phyloP scores from a whole-genome alignment of 2,797 vertebrate genomes.

The Alectoris magna region DNA sequence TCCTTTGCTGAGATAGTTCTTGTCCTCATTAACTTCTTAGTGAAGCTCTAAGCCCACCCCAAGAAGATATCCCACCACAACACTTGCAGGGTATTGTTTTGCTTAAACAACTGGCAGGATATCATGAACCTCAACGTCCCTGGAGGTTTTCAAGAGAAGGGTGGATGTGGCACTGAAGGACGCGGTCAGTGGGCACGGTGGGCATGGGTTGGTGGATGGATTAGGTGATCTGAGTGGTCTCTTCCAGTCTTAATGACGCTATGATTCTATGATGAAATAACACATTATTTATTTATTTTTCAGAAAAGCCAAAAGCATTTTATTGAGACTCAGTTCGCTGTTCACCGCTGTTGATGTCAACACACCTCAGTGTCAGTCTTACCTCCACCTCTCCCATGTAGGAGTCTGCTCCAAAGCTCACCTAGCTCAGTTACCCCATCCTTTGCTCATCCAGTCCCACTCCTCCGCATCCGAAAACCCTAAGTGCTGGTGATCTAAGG shows the following conservation, averaged over 20 bases:
- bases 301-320: not conserved
- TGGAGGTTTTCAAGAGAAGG: no score
- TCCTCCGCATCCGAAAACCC: not conserved
- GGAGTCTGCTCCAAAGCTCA: not conserved
- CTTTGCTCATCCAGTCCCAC: not conserved
- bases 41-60: not conserved
- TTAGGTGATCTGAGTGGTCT: no score
- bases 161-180: no score
- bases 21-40: not conserved
- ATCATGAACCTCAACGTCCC: not conserved
- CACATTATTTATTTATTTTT: not conserved
- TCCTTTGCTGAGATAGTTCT: not conserved
- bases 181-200: no score
- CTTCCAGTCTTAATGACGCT: no score
- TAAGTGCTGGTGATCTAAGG: not conserved
- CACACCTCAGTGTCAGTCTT: not conserved
- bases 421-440: not conserved
- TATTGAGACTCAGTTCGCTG: not conserved
- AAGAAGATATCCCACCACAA: not conserved
- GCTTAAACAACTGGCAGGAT: not conserved
- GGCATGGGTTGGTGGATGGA: no score
- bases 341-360: not conserved
- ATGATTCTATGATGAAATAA: not conserved
- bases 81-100: not conserved
- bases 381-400: not conserved